These are phyloP conservation scores for Athalia circularis DNA, from an alignment of 2,888 invertebrate genomes.

Conservation along the genomic window DNA sequence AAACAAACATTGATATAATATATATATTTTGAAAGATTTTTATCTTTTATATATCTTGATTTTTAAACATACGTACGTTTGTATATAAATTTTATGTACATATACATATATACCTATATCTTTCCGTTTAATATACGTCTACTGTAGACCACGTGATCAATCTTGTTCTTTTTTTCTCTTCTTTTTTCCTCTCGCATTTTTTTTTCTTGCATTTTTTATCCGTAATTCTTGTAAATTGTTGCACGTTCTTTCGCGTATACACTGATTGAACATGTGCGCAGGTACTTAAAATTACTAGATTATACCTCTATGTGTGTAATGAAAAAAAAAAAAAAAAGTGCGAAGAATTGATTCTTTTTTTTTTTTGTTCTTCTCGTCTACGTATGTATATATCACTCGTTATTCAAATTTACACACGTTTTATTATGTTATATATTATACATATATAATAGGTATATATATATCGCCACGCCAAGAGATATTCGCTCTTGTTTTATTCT, in stretches of 20 bases:
- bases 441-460: neutral
- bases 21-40: slow-evolving; percentile 3
- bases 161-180: neutral
- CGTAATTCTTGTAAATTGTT: neutral
- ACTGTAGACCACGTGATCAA: neutral
- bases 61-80: neutral
- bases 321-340: too few relatives aligned
- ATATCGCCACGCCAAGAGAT: too few relatives aligned
- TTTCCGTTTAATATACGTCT: neutral
- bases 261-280: too few relatives aligned
- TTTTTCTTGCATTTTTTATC: neutral
- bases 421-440: neutral
- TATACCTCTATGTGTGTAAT: too few relatives aligned
- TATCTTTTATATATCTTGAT: neutral
- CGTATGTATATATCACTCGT: too few relatives aligned
- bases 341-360: too few relatives aligned
- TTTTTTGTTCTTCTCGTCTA: too few relatives aligned
- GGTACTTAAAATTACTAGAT: too few relatives aligned
- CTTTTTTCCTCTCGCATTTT: neutral
- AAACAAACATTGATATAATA: neutral
- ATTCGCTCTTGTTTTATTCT: neutral
- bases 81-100: too few relatives aligned
- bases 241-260: neutral
- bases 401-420: neutral
- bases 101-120: too few relatives aligned